Evolutionary conservation across 2,797 vertebrate species (phyloP).

Genomic region (Coluber constrictor): DNA sequence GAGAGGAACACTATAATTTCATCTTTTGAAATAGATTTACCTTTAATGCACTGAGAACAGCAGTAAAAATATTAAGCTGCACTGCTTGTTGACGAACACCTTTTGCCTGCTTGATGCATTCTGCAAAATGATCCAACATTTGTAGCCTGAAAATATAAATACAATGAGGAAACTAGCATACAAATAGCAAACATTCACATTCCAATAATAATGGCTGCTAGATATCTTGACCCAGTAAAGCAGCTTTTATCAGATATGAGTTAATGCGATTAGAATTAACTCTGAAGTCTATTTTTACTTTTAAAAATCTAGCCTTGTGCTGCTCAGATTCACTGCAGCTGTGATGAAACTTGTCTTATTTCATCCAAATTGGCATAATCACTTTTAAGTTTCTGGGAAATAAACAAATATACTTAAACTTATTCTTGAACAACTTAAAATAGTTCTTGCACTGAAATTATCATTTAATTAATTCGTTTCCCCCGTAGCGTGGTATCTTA

Average conservation of each 20-base stretch:
- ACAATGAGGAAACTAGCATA: slow-evolving; percentile 13
- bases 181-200: slow-evolving; percentile 8
- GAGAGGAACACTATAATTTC: neutral
- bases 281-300: neutral
- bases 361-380: neutral
- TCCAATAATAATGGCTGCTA: neutral
- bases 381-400: neutral
- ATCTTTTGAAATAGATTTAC: slow-evolving; percentile 63
- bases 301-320: neutral
- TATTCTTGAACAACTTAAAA: neutral
- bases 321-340: neutral
- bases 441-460: neutral
- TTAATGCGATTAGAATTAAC: neutral
- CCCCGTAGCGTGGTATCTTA: neutral
- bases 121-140: slow-evolving; percentile 99
- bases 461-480: neutral
- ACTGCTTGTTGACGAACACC: slow-evolving; percentile 97
- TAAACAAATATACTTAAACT: neutral
- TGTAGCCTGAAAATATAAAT: slow-evolving; percentile 78
- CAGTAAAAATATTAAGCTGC: slow-evolving; percentile 97
- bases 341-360: neutral
- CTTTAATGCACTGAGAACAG: slow-evolving; percentile 97
- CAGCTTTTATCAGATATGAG: neutral
- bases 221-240: neutral
- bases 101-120: slow-evolving; percentile 98